phyloP scores from a whole-genome alignment of 2,797 vertebrate species.

The Chaunax sp. region DNA sequence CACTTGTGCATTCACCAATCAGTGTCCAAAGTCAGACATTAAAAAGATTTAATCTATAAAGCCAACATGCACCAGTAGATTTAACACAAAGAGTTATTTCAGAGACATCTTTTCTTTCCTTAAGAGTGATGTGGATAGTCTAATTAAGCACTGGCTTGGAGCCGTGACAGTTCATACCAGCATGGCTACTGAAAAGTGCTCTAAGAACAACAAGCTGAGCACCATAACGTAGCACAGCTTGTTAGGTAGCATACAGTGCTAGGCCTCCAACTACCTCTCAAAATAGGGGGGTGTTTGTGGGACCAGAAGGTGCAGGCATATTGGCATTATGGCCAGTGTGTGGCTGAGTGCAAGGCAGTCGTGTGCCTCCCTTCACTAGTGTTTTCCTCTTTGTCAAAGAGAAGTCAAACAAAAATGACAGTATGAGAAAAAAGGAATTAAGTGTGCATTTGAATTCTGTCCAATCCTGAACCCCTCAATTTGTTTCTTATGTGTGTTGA shows the following conservation, averaged over 20 bases:
- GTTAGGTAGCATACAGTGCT: background rate
- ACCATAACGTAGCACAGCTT: slow-evolving; percentile 6
- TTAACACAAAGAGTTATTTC: too few species aligned
- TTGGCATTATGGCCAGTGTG: slow-evolving; percentile 40
- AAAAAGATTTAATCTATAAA: too few species aligned
- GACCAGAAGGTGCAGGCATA: slow-evolving; percentile 56
- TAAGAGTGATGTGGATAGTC: too few species aligned
- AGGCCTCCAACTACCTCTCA: slow-evolving; percentile 6
- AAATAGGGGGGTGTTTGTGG: slow-evolving; percentile 14
- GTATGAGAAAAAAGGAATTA: slow-evolving; percentile 22
- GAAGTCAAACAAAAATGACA: slow-evolving; percentile 33
- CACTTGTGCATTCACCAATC: too few species aligned
- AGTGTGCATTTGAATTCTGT: slow-evolving; percentile 59
- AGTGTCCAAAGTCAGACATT: too few species aligned
- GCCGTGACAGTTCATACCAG: too few species aligned
- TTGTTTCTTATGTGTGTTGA: slow-evolving; percentile 36
- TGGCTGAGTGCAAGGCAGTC: slow-evolving; percentile 65
- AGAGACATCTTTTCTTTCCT: too few species aligned
- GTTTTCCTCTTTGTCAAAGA: slow-evolving; percentile 11
- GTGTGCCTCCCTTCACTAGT: slow-evolving; percentile 35
- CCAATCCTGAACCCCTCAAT: slow-evolving; percentile 50
- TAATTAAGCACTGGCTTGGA: too few species aligned
- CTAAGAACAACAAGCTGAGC: slow-evolving; percentile 9
- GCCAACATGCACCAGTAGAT: too few species aligned
- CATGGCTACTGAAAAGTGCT: too few species aligned